These are phyloP conservation scores for Melanostoma scalare DNA, from an alignment of 2,888 invertebrate species.

Conservation along the genomic window DNA sequence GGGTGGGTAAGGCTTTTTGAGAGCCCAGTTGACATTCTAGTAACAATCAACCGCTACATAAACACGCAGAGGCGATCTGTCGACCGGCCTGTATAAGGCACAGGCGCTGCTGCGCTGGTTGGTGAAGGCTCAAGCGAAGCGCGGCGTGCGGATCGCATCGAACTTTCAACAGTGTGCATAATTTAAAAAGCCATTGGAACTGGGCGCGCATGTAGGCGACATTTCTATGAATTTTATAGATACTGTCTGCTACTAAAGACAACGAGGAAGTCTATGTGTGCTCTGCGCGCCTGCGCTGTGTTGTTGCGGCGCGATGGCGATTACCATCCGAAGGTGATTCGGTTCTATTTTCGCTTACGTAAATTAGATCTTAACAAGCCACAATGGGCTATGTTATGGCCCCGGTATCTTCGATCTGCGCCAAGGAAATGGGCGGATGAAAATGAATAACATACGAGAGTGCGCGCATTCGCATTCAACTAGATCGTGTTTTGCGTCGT, in stretches of 20 bases:
- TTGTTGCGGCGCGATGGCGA: slow-evolving; percentile 57
- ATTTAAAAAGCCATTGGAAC: slow-evolving; percentile 69
- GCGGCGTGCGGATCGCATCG: slow-evolving; percentile 33
- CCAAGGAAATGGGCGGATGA: slow-evolving; percentile 72
- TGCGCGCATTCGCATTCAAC: slow-evolving; percentile 49
- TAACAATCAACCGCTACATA: slow-evolving; percentile 58
- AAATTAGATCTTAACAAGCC: slow-evolving; percentile 73
- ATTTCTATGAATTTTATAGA: slow-evolving; percentile 73
- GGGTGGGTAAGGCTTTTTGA: slow-evolving; percentile 58
- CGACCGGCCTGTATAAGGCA: slow-evolving; percentile 58
- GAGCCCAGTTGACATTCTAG: slow-evolving; percentile 68
- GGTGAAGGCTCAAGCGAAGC: slow-evolving; percentile 10
- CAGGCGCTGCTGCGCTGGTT: not conserved
- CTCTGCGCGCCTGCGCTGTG: slow-evolving; percentile 23
- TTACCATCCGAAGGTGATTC: slow-evolving; percentile 73
- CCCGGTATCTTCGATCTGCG: slow-evolving; percentile 68
- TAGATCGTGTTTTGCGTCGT: slow-evolving; percentile 37
- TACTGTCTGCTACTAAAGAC: slow-evolving; percentile 71
- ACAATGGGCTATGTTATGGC: slow-evolving; percentile 70
- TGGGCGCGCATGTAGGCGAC: slow-evolving; percentile 73
- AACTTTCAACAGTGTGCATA: slow-evolving; percentile 68
- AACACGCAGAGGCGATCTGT: slow-evolving; percentile 57
- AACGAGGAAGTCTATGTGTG: slow-evolving; percentile 70
- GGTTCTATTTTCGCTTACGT: slow-evolving; percentile 73
- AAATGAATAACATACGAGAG: slow-evolving; percentile 61